These are phyloP conservation scores for Xyrauchen texanus DNA, from an alignment of 2,113 vertebrate genomes.

Conservation along the genomic window DNA sequence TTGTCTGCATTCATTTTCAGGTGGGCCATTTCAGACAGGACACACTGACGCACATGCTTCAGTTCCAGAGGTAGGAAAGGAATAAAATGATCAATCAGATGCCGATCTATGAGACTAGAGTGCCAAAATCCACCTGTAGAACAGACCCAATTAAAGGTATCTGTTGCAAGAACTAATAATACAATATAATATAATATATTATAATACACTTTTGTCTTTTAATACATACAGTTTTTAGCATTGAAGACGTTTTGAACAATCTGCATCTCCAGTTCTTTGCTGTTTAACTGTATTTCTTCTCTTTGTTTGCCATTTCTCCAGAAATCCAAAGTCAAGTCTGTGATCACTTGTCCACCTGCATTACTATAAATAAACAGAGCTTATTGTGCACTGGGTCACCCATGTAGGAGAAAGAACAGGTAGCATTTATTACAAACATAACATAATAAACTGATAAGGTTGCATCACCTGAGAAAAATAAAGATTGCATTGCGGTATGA, in stretches of 20 bases:
- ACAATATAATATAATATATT: too few relatives aligned
- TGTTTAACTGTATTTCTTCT: neutral
- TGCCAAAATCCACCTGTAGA: neutral
- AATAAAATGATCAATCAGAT: conserved; percentile 23
- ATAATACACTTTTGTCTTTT: too few relatives aligned
- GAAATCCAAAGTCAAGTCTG: neutral
- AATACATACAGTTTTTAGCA: neutral
- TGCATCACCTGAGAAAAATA: conserved; percentile 28
- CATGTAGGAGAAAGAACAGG: too few relatives aligned
- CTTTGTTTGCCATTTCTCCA: neutral
- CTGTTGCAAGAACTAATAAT: too few relatives aligned
- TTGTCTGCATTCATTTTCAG: neutral
- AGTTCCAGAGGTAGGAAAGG: conserved; percentile 13
- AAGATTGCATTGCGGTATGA: neutral
- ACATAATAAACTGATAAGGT: neutral
- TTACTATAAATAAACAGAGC: neutral
- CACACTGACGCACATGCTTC: conserved; percentile 26
- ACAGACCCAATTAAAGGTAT: too few relatives aligned
- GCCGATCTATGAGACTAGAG: neutral
- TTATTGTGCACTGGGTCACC: neutral
- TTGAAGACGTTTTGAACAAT: neutral
- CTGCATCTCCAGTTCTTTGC: neutral
- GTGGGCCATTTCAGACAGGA: neutral
- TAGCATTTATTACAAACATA: neutral
- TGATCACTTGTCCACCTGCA: neutral